These are phyloP conservation scores for Epinephelus moara DNA, from an alignment of 2,113 vertebrate genomes.

Conservation along the genomic window DNA sequence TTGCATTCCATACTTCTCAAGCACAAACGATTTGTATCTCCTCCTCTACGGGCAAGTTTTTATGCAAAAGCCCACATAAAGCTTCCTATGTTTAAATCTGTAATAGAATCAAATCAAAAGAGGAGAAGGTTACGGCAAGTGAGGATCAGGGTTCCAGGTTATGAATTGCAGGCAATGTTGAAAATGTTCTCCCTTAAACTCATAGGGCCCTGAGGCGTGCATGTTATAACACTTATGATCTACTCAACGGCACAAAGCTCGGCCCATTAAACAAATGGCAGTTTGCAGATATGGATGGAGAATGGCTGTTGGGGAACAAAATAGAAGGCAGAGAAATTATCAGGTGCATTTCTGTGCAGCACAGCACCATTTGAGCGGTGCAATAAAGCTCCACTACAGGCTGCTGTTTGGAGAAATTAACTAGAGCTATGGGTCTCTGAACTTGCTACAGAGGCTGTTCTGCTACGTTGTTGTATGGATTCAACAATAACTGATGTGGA, in stretches of 20 bases:
- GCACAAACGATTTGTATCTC: conserved; percentile 36
- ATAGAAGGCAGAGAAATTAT: conserved; percentile 51
- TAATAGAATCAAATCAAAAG: conserved; percentile 51
- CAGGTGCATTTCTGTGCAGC: conserved; percentile 46
- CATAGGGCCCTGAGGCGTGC: conserved; percentile 62
- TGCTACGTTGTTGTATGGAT: not conserved
- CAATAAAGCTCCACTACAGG: conserved; percentile 49
- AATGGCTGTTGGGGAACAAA: conserved; percentile 52
- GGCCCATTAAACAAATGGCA: conserved; percentile 75
- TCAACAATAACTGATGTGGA: not conserved
- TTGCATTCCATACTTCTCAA: conserved; percentile 35
- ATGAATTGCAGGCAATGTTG: conserved; percentile 61
- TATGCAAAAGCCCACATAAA: conserved; percentile 51
- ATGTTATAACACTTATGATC: conserved; percentile 67
- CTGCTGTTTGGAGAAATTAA: conserved; percentile 52
- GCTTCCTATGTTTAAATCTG: conserved; percentile 51
- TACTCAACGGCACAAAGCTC: conserved; percentile 54
- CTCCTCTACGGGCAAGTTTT: conserved; percentile 38
- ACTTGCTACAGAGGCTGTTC: conserved; percentile 7
- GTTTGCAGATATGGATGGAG: conserved; percentile 57
- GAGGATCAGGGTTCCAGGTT: conserved; percentile 59
- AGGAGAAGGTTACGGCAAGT: conserved; percentile 28
- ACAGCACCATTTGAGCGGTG: conserved; percentile 17
- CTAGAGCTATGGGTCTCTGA: conserved; percentile 22
- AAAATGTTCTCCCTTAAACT: conserved; percentile 64